Base-by-base conservation (phyloP, 2,113 vertebrate species). In the Falco punctatus region DNA sequence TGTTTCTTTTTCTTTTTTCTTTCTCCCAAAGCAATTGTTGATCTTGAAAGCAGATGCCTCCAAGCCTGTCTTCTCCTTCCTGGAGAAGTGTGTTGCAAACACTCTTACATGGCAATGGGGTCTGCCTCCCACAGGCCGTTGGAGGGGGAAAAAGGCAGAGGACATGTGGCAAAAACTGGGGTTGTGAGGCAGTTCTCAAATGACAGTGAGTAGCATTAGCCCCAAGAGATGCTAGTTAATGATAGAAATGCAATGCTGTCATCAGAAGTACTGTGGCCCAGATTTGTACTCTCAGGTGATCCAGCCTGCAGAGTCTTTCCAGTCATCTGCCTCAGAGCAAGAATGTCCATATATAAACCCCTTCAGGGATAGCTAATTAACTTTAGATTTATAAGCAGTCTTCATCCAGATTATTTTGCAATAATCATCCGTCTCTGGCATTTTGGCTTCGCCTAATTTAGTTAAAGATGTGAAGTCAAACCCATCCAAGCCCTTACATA, bases 41-140 rank as follows among this genome's bases (percentile, higher is more conserved):
- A 73, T 94, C 75, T 92, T 86, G 75, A 94, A 94, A 92, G 74
- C 33, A 94, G 58, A 92, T 77, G 64, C 55, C 71, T 88, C 51
- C 38, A 74, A 84, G 48, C 27, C 35, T 61, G 22, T 87, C 21
- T 78, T 87, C 18, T 52, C 20, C 27, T 7, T 93, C 55, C 59
- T 77, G 58, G 51, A 73, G 35, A 16, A 90, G 13, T 8, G 5
- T 88, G 46, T 70, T 86, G 77, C 51, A 94, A 72, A n/a, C 40
- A 28, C 14, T 82, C 9, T 52, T 40, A 65, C 10, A 19, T 15
- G n/a, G 73, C 57, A 82, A 8, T 69, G 48, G 22, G 48, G 5
- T 16, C 38, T 89, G 52, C 44, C 23, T 90, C 67, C n/a, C 42
- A 38, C 22, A 48, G 32, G 24, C 33, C 19, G 30, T 48, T n/a